Evolutionary conservation across 2,113 vertebrate species (phyloP), one percentile per base, ranked within the genome.

Genomic region (Naja naja): DNA sequence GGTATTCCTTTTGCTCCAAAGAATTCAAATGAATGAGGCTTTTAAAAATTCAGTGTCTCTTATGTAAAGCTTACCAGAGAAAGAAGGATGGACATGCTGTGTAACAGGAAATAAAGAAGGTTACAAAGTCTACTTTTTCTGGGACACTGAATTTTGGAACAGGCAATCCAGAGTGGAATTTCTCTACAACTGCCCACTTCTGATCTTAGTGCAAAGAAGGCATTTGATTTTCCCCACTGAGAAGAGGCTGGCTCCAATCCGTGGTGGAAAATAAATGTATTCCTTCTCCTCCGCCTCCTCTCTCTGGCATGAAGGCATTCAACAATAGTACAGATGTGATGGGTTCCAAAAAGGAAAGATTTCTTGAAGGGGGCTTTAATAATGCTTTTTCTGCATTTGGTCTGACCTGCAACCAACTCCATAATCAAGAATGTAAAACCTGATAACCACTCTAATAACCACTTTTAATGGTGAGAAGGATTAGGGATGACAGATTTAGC

Each of bases 31-130:
- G 56, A 49, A n/a, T 25, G 16, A 91, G 81, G 45, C 87, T 93
- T 93, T 91, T 91, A 89, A 91, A 64, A 60, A 91, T 89, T 69
- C 93, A 93, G 64, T 85, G 87, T 88, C 88, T 89, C 85, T 89
- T 92, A 49, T 87, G 91, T 49, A 60, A 81, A 92, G 64, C 20
- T 55, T 89, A 90, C 20, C 39, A 52, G 47, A 3, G 52, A 85
- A 22, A 39, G 11, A 55, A 74, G 90, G 34, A 45, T 39, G 89
- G 90, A 85, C 34, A 85, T 60, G 90, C 89, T 49, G 22, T 43
- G 39, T 14, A 6, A 20, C 4, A 5, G 5, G 23, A 0, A 20
- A n/a, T 69, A 6, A 69, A 86, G 0, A 18, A 90, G 25, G 64
- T 7, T 34, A n/a, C 34, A 90, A 81, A 4, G 39, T 58, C 7